Evolutionary conservation across 1,140 invertebrate species (phyloP).

Genomic region (Bombus vancouverensis): DNA sequence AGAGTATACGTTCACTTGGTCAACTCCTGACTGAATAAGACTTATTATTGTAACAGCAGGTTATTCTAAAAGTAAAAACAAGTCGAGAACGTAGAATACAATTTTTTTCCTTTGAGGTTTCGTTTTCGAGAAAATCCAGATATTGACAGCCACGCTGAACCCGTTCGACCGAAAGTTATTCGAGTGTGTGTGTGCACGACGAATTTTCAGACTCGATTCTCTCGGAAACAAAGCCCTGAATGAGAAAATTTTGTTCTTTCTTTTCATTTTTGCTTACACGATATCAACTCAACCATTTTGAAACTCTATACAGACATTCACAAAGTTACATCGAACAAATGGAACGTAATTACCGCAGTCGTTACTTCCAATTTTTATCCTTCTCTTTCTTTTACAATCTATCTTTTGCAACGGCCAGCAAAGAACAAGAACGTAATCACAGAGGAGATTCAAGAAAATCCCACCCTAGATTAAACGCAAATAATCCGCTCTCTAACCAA

Average conservation of each 20-base stretch:
- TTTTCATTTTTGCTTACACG: neutral
- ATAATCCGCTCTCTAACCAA: neutral
- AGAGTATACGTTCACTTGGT: neutral
- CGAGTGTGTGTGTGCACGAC: neutral
- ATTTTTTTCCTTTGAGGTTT: neutral
- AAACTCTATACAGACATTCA: neutral
- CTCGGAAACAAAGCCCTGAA: neutral
- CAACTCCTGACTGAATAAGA: neutral
- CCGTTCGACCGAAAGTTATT: neutral
- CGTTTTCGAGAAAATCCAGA: neutral
- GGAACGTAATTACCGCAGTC: neutral
- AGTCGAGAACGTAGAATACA: neutral
- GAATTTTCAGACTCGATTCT: neutral
- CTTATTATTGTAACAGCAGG: neutral
- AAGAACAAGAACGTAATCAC: neutral
- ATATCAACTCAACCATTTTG: too few relatives aligned
- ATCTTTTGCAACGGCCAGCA: neutral
- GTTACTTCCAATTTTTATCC: neutral
- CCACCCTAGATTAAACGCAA: conserved; percentile 25
- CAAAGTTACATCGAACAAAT: neutral
- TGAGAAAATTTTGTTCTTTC: neutral
- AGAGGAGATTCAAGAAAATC: neutral
- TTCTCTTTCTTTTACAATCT: neutral
- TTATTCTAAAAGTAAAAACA: too few relatives aligned
- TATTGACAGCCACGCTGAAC: neutral